Conservation (phyloP, 2,888 invertebrate genomes). For the Caradrina clavipalpis region DNA sequence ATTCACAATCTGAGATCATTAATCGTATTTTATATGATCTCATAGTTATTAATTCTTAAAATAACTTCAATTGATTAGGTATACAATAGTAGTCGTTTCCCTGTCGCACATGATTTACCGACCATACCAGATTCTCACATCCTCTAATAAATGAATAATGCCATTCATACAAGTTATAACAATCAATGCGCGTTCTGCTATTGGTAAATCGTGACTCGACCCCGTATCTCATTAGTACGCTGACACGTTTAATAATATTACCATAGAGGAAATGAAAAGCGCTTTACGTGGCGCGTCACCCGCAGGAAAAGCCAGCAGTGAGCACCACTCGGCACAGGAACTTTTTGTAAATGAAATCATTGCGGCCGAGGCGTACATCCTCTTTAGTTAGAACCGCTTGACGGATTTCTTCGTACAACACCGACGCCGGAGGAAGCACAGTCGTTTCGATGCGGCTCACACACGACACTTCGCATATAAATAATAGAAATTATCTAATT, state of each 20-base stretch:
- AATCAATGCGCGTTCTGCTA: constrained; percentile 63
- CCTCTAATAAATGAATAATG: constrained; percentile 61
- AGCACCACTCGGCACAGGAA: constrained; percentile 78
- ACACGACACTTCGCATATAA: constrained; percentile 85
- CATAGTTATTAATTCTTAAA: constrained; percentile 3
- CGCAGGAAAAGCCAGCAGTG: constrained; percentile 79
- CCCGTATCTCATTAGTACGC: constrained; percentile 81
- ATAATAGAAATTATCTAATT: constrained; percentile 91
- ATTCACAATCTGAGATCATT: not conserved
- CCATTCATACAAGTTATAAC: constrained; percentile 61
- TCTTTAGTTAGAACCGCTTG: constrained; percentile 83
- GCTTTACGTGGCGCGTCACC: constrained; percentile 71
- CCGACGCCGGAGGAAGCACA: constrained; percentile 81
- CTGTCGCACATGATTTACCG: constrained; percentile 38
- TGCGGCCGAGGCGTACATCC: constrained; percentile 82
- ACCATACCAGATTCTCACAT: constrained; percentile 46
- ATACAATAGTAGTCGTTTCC: constrained; percentile 36
- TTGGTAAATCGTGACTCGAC: constrained; percentile 75
- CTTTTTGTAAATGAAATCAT: constrained; percentile 85
- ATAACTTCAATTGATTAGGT: constrained; percentile 7
- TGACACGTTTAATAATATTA: constrained; percentile 83
- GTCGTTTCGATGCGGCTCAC: constrained; percentile 82
- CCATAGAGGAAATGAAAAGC: constrained; percentile 84
- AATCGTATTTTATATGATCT: not conserved
- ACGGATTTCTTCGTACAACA: constrained; percentile 80